A percentile compares a stretch with the other conserved stretches of the same genome.
Evolutionary conservation across 1,140 invertebrate genomes (phyloP).

Genomic region (Drosophila paulistorum): DNA sequence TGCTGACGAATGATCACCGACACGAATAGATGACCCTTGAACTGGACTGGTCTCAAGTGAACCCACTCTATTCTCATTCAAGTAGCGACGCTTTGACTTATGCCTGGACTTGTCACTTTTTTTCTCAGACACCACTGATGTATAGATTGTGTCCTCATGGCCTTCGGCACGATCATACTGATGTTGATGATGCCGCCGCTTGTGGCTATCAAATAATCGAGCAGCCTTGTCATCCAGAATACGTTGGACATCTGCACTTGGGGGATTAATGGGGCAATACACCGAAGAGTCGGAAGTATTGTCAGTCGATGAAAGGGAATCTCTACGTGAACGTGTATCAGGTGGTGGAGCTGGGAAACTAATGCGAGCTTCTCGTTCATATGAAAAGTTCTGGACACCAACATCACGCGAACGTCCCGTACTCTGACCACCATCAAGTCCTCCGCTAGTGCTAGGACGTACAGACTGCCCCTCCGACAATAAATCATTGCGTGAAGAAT

Average conservation of each 20-base stretch:
- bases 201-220: constrained; percentile 69
- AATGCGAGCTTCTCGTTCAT: constrained; percentile 70
- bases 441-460: constrained; percentile 65
- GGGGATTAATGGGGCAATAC: constrained; percentile 80
- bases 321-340: constrained; percentile 46
- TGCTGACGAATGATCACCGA: constrained; percentile 57
- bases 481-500: constrained; percentile 73
- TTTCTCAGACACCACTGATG: constrained; percentile 75
- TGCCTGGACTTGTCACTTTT: constrained; percentile 68
- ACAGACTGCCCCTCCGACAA: constrained; percentile 70
- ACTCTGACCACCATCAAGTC: constrained; percentile 47
- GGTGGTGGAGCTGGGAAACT: constrained; percentile 66
- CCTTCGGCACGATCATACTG: constrained; percentile 75
- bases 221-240: constrained; percentile 78
- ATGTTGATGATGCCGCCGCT: constrained; percentile 53
- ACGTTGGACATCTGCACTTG: constrained; percentile 73
- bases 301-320: constrained; percentile 73
- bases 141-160: constrained; percentile 72
- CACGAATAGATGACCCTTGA: constrained; percentile 46
- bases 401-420: constrained; percentile 56
- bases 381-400: constrained; percentile 72
- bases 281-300: constrained; percentile 82
- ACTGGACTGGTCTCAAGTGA: constrained; percentile 76
- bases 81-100: constrained; percentile 72
- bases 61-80: constrained; percentile 80